These are phyloP conservation scores for Petrocephalus microphthalmus DNA, from an alignment of 2,113 vertebrate species.

Conservation along the genomic window DNA sequence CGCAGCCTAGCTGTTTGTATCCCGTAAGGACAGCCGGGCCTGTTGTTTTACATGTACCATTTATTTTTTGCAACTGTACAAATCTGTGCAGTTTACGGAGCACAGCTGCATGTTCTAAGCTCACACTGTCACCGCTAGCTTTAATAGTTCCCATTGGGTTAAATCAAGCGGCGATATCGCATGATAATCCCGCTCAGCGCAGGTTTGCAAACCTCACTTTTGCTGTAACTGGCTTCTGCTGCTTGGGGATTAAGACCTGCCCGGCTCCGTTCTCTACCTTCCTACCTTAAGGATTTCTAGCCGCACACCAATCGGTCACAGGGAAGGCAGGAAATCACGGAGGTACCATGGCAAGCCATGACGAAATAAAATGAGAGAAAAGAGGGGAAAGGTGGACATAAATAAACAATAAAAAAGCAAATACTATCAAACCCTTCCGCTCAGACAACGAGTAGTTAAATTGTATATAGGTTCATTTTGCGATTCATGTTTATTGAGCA, in stretches of 20 bases:
- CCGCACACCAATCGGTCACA: neutral
- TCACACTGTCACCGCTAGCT: neutral
- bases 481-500: neutral
- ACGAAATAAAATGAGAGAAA: neutral
- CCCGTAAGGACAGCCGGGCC: neutral
- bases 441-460: neutral
- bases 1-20: neutral
- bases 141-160: neutral
- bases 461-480: neutral
- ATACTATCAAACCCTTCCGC: neutral
- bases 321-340: neutral
- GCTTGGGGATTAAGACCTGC: neutral
- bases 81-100: neutral
- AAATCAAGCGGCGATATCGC: neutral
- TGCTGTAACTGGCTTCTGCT: neutral
- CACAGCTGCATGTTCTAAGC: neutral
- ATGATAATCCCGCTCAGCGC: neutral
- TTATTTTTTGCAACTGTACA: constrained; percentile 1
- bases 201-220: neutral
- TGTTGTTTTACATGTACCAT: neutral
- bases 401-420: neutral
- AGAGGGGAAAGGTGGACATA: neutral
- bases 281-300: neutral
- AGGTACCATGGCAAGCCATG: neutral
- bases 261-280: neutral